Evolutionary conservation across 53 echinoderm and acorn worm genomes (phyloP).

Genomic region (Holothuria scabra): DNA sequence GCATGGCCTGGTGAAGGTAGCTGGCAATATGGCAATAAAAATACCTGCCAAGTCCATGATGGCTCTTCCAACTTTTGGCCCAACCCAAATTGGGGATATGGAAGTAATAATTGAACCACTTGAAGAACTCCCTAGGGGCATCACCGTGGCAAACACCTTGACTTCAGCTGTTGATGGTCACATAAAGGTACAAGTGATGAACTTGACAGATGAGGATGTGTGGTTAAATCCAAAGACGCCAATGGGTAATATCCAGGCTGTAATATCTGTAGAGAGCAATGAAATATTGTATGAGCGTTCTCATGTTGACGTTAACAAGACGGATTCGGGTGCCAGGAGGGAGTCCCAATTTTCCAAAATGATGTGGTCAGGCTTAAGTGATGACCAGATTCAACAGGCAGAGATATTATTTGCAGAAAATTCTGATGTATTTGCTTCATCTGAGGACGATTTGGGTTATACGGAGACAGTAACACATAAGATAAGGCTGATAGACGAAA

Average conservation of each 20-base stretch:
- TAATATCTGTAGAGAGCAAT: conserved; percentile 5
- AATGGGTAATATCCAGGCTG: conserved; percentile 10
- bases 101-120: conserved; percentile 25
- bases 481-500: background rate
- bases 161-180: background rate
- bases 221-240: conserved; percentile 22
- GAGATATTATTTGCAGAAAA: background rate
- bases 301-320: background rate
- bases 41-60: conserved; percentile 4
- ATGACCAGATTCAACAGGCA: background rate
- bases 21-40: conserved; percentile 12
- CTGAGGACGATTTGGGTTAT: background rate
- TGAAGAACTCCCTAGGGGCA: background rate
- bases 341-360: background rate
- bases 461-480: background rate
- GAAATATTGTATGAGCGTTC: background rate
- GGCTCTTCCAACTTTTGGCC: background rate
- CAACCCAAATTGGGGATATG: background rate
- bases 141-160: background rate
- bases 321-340: background rate
- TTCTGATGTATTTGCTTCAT: conserved; percentile 3
- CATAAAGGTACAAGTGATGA: conserved; percentile 5
- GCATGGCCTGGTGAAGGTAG: conserved; percentile 34
- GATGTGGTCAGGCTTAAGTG: conserved; percentile 1
- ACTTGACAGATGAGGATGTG: conserved; percentile 31